Evolutionary conservation across 2,888 invertebrate species (phyloP).

Genomic region (Andrena hattorfiana): DNA sequence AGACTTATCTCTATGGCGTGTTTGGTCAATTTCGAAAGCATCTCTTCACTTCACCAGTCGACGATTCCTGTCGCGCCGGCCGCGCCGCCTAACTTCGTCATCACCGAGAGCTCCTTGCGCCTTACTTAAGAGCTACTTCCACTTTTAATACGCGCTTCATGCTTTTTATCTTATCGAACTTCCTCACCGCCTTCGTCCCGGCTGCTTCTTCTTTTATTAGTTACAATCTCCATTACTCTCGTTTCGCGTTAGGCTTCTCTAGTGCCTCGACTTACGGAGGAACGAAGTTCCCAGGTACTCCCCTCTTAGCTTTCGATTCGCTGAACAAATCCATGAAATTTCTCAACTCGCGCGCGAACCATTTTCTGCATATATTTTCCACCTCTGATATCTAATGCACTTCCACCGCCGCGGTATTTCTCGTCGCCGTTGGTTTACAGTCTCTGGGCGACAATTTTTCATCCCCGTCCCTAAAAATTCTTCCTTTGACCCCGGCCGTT

Average conservation of each 20-base stretch:
- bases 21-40: constrained; percentile 71
- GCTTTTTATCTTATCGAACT: constrained; percentile 69
- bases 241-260: neutral
- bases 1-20: constrained; percentile 70
- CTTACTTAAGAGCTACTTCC: constrained; percentile 67
- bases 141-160: constrained; percentile 68
- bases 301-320: neutral
- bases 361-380: too few species aligned
- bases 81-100: constrained; percentile 53
- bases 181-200: neutral
- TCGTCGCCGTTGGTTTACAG: neutral
- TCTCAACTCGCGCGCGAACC: too few species aligned
- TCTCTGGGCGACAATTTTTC: neutral
- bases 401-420: neutral
- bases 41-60: constrained; percentile 57
- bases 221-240: constrained; percentile 28
- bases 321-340: too few species aligned
- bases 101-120: constrained; percentile 52
- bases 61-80: constrained; percentile 51
- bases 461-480: constrained; percentile 1
- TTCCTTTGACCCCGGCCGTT: neutral
- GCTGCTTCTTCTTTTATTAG: constrained; percentile 22
- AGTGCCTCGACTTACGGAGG: neutral
- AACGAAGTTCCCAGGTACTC: constrained; percentile 12
- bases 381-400: too few species aligned